These are phyloP conservation scores for Amphiura filiformis DNA, from an alignment of 35 echinoderm and acorn worm species.

Conservation along the genomic window DNA sequence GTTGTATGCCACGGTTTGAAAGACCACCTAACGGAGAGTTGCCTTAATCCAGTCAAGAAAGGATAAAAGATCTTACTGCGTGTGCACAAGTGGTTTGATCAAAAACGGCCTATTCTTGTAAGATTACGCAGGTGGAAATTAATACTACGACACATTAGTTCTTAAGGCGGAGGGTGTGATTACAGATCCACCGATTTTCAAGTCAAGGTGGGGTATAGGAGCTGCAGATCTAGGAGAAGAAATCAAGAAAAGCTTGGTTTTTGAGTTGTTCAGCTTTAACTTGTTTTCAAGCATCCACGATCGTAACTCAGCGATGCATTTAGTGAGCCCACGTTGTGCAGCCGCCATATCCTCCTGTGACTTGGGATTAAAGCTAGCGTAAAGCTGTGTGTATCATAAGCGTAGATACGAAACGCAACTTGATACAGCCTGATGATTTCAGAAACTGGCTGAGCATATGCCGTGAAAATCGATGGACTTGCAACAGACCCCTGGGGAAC, in stretches of 20 bases:
- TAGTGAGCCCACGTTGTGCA: neutral
- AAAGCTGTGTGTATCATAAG: neutral
- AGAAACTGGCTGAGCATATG: conserved; percentile 12
- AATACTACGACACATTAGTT: conserved; percentile 4
- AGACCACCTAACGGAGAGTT: neutral
- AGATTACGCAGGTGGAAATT: neutral
- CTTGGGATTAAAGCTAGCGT: neutral
- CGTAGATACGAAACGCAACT: neutral
- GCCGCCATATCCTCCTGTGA: neutral
- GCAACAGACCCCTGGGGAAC: neutral
- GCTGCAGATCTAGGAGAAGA: neutral
- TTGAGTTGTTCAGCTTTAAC: neutral
- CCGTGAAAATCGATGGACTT: conserved; percentile 3
- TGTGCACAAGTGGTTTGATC: neutral
- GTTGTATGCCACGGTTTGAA: neutral
- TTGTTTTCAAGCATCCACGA: conserved; percentile 21
- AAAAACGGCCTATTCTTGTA: neutral
- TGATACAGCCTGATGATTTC: neutral
- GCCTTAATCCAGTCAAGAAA: neutral
- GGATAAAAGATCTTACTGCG: neutral
- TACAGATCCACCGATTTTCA: conserved; percentile 3
- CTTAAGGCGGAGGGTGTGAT: neutral
- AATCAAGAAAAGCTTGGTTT: conserved; percentile 31
- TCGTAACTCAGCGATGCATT: conserved; percentile 20
- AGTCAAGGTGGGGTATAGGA: neutral